A percentile compares a stretch with the other conserved stretches of the same genome.
Evolutionary conservation across 2,797 vertebrate genomes (phyloP).

Genomic region (Streptopelia turtur): DNA sequence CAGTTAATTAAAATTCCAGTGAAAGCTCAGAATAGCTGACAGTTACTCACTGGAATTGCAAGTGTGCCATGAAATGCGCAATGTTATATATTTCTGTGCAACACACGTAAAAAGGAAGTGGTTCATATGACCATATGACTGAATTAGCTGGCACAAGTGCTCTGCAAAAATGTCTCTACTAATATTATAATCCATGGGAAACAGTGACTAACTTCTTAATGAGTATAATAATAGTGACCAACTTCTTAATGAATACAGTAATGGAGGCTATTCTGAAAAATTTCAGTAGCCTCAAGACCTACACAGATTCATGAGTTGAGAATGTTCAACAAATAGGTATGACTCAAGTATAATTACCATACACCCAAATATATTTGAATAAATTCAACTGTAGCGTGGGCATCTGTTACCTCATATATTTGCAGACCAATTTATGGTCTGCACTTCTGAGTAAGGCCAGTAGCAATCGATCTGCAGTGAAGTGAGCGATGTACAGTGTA

Average conservation of each 20-base stretch:
- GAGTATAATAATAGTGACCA: neutral
- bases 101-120: neutral
- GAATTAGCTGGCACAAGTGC: constrained; percentile 7
- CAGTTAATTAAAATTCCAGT: constrained; percentile 55
- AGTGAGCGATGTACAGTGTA: neutral
- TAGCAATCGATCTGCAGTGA: constrained; percentile 27
- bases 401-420: neutral
- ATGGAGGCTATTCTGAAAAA: neutral
- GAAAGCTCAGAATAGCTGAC: constrained; percentile 39
- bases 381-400: neutral
- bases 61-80: neutral
- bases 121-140: constrained; percentile 25
- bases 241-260: neutral
- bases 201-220: constrained; percentile 19
- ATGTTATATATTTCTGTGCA: neutral
- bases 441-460: constrained; percentile 31
- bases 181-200: constrained; percentile 1
- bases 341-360: constrained; percentile 4
- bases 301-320: neutral
- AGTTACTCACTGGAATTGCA: constrained; percentile 15
- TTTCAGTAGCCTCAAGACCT: neutral
- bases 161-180: constrained; percentile 22
- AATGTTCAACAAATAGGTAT: constrained; percentile 4
- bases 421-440: constrained; percentile 30
- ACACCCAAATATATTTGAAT: neutral